These are phyloP conservation scores for Pemphigus obesinymphae DNA, from an alignment of 1,140 invertebrate genomes.

Conservation along the genomic window DNA sequence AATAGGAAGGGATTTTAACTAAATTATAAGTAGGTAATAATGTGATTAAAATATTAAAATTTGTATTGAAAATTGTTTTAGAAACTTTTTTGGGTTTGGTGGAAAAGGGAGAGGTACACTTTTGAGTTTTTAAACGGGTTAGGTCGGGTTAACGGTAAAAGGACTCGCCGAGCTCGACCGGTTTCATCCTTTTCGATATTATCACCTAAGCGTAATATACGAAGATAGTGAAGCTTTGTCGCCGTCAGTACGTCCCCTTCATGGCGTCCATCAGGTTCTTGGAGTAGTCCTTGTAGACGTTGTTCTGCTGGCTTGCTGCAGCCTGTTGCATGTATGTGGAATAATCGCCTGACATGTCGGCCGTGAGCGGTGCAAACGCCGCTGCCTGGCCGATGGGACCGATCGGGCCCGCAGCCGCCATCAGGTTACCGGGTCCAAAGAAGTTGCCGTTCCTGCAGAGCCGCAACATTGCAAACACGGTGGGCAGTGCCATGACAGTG, in stretches of 20 bases:
- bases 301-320: neutral
- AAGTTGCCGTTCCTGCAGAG: slow-evolving; percentile 36
- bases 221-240: too few species aligned
- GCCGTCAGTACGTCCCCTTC: neutral
- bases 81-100: too few species aligned
- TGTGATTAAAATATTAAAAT: too few species aligned
- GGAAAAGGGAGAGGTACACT: too few species aligned
- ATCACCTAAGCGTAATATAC: neutral
- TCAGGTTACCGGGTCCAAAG: neutral
- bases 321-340: slow-evolving; percentile 6
- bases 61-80: too few species aligned
- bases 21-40: too few species aligned
- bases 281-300: slow-evolving; percentile 14
- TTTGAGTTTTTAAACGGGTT: too few species aligned
- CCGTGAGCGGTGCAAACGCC: slow-evolving; percentile 20
- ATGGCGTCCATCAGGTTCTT: slow-evolving; percentile 28
- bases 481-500: slow-evolving; percentile 59
- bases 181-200: too few species aligned
- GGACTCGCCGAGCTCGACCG: too few species aligned
- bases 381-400: slow-evolving; percentile 15
- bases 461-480: slow-evolving; percentile 56
- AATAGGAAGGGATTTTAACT: too few species aligned
- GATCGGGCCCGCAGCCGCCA: neutral
- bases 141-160: too few species aligned
- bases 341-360: slow-evolving; percentile 11